A percentile compares a stretch with the other conserved stretches of the same genome.
phyloP scores from a whole-genome alignment of 2,797 vertebrate species.

The Poeciliopsis gracilis region DNA sequence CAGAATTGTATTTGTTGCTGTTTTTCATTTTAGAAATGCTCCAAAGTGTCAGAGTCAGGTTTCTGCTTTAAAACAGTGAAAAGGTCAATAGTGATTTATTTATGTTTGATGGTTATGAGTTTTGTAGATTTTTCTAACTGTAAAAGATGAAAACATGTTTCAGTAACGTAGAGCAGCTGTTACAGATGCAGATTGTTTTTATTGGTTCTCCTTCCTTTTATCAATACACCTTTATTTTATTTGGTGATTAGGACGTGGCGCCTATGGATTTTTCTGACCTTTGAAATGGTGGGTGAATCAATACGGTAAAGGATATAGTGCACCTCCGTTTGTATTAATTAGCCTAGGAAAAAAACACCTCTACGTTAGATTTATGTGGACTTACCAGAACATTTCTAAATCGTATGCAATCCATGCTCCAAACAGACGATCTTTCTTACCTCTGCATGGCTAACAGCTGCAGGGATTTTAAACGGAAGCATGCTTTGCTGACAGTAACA shows the following conservation, averaged over 20 bases:
- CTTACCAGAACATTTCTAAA: neutral
- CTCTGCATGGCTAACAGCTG: conserved; percentile 56
- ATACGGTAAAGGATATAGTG: conserved; percentile 23
- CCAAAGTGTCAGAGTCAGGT: neutral
- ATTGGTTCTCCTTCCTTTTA: neutral
- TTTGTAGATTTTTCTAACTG: neutral
- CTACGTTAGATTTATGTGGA: neutral
- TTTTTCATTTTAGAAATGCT: neutral
- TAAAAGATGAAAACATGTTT: neutral
- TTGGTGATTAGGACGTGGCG: neutral
- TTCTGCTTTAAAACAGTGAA: neutral
- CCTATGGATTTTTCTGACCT: conserved; percentile 49
- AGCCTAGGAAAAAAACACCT: neutral
- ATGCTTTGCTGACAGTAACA: conserved; percentile 60
- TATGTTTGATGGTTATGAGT: neutral
- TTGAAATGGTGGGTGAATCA: conserved; percentile 41
- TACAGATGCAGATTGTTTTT: neutral
- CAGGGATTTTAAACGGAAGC: conserved; percentile 35
- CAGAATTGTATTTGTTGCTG: neutral
- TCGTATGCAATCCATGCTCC: neutral
- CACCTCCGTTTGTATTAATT: conserved; percentile 39
- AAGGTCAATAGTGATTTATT: neutral
- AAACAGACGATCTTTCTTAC: conserved; percentile 9
- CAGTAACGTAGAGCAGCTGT: neutral
- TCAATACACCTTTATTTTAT: neutral